Evolutionary conservation across 2,113 vertebrate genomes (phyloP).

Genomic region (Zapornia atra): DNA sequence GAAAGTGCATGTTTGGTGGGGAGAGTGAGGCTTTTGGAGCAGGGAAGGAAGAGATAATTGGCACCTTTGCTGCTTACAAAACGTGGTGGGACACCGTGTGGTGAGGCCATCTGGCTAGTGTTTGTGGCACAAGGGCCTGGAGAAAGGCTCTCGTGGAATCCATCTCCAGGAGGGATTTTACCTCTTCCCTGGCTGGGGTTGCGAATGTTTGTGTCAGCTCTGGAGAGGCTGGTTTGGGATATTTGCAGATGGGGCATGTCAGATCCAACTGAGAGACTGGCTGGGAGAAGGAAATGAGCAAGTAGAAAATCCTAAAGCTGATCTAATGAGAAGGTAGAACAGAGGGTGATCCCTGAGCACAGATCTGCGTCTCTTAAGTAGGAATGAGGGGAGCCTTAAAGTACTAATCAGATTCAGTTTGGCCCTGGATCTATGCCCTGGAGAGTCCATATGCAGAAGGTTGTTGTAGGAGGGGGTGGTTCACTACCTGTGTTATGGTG

Average conservation of each 20-base stretch:
- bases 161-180: neutral
- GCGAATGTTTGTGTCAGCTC: neutral
- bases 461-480: neutral
- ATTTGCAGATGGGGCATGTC: neutral
- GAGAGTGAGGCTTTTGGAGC: neutral
- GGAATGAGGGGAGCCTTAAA: neutral
- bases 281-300: neutral
- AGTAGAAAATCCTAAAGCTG: neutral
- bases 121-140: neutral
- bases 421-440: neutral
- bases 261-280: neutral
- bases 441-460: neutral
- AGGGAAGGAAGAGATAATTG: neutral
- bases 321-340: neutral
- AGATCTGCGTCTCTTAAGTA: neutral
- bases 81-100: neutral
- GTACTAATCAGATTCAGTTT: neutral
- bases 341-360: neutral
- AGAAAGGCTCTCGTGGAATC: neutral
- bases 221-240: neutral
- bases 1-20: neutral
- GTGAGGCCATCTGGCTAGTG: conserved; percentile 39
- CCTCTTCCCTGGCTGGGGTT: neutral
- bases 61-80: neutral
- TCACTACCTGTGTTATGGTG: neutral